Evolutionary conservation across 1,140 invertebrate genomes (phyloP).

Genomic region (Drepana arcuata): DNA sequence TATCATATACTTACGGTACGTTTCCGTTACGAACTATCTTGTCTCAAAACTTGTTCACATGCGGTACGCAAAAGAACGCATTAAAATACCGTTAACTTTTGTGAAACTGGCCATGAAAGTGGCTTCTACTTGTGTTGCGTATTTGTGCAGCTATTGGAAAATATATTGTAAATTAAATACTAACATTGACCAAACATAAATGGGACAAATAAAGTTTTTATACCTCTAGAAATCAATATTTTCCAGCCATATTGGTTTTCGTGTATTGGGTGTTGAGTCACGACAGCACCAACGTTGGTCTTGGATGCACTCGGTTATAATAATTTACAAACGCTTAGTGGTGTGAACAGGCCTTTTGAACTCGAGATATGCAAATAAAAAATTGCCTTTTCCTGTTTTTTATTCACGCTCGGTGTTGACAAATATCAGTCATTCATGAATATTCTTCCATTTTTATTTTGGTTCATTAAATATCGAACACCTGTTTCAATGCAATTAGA

Average conservation of each 20-base stretch:
- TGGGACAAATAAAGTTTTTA: too few relatives aligned
- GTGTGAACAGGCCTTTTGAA: background rate
- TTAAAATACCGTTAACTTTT: constrained; percentile 21
- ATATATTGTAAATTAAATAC: too few relatives aligned
- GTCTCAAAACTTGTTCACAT: background rate
- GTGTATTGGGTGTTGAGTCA: constrained; percentile 2
- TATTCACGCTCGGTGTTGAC: constrained; percentile 8
- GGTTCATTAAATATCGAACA: constrained; percentile 6
- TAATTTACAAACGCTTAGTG: background rate
- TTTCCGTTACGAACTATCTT: too few relatives aligned
- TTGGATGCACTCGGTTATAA: constrained; percentile 2
- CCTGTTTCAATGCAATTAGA: constrained; percentile 10
- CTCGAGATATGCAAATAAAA: constrained; percentile 6
- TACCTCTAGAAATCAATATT: too few relatives aligned
- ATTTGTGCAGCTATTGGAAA: too few relatives aligned
- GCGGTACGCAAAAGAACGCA: constrained; percentile 12
- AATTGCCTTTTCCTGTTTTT: constrained; percentile 11
- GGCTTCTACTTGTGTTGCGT: too few relatives aligned
- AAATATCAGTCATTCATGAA: constrained; percentile 15
- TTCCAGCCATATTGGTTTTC: too few relatives aligned
- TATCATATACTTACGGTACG: too few relatives aligned
- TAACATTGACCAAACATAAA: too few relatives aligned
- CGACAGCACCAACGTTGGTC: background rate
- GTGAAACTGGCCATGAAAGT: constrained; percentile 9
- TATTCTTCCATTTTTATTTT: constrained; percentile 10